Evolutionary conservation across 2,888 invertebrate species (phyloP).

Genomic region (Plebejus argus): DNA sequence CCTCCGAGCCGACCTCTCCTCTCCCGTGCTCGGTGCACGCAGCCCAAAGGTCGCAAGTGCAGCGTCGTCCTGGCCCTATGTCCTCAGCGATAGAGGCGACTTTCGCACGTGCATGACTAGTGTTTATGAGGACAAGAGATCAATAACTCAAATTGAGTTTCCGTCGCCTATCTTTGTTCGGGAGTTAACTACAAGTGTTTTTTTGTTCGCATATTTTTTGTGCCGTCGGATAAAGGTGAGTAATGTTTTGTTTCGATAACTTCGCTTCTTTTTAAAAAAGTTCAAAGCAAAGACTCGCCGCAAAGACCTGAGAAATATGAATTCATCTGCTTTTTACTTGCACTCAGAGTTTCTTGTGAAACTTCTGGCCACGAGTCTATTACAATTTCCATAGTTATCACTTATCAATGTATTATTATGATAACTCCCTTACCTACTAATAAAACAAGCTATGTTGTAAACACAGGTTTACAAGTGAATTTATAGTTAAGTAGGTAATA

Average conservation of each 20-base stretch:
- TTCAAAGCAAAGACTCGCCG: not conserved
- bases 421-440: no score
- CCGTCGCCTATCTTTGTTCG: constrained; percentile 55
- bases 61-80: constrained; percentile 36
- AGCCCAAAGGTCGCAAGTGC: constrained; percentile 38
- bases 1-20: constrained; percentile 31
- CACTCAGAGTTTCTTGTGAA: not conserved
- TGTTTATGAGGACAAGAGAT: constrained; percentile 50
- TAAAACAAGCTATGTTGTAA: no score
- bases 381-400: no score
- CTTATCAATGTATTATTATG: no score
- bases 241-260: constrained; percentile 24
- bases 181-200: constrained; percentile 48
- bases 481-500: no score
- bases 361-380: not conserved
- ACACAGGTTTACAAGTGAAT: no score
- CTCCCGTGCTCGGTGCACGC: constrained; percentile 21
- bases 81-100: constrained; percentile 41
- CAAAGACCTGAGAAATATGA: not conserved
- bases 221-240: constrained; percentile 36
- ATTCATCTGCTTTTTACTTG: not conserved
- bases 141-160: constrained; percentile 63
- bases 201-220: constrained; percentile 38
- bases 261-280: not conserved
- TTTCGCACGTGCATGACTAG: constrained; percentile 35